Evolutionary conservation across 2,797 vertebrate genomes (phyloP).

Genomic region (Hozukius guyotensis): DNA sequence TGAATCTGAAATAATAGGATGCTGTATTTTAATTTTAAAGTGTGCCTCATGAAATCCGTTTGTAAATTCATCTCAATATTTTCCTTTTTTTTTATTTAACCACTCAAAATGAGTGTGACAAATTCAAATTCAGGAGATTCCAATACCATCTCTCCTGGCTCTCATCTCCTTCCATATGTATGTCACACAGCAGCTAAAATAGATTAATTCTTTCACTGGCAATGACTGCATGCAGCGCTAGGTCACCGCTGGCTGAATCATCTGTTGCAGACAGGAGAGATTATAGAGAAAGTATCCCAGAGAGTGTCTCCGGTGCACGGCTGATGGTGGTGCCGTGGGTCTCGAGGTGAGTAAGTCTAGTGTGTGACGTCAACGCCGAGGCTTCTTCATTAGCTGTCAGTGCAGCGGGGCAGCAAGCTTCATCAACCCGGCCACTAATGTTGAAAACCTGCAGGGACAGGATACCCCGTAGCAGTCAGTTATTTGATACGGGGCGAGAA

Average conservation of each 20-base stretch:
- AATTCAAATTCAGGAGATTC: conserved; percentile 7
- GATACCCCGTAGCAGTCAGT: background rate
- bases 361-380: conserved; percentile 34
- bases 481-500: background rate
- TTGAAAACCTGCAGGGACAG: conserved; percentile 6
- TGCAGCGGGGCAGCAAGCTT: conserved; percentile 11
- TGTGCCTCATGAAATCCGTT: background rate
- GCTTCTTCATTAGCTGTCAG: conserved; percentile 34
- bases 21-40: background rate
- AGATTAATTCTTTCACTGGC: conserved; percentile 7
- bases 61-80: background rate
- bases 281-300: background rate
- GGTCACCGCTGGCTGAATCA: conserved; percentile 35
- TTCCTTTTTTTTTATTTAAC: background rate
- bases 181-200: conserved; percentile 35
- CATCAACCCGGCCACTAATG: conserved; percentile 14
- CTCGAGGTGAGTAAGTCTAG: conserved; percentile 33
- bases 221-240: conserved; percentile 8
- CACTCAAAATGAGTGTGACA: background rate
- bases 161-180: conserved; percentile 13
- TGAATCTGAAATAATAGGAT: background rate
- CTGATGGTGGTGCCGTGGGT: conserved; percentile 5
- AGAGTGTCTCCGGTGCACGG: background rate
- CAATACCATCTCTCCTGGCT: background rate
- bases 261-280: conserved; percentile 25